Conservation (phyloP, 2,888 invertebrate genomes). For the Tachina grossa region DNA sequence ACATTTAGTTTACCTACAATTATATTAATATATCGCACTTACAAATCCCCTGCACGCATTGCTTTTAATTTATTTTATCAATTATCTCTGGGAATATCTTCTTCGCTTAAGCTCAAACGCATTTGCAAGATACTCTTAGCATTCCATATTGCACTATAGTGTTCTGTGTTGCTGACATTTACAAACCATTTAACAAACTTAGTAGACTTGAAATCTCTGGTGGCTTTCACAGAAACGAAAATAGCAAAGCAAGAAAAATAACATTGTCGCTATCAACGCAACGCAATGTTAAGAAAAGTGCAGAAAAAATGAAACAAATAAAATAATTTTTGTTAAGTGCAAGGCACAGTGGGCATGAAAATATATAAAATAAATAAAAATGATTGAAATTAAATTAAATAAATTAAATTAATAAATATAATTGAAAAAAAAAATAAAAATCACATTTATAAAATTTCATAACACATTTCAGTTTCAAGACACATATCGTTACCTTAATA, state of each 20-base stretch:
- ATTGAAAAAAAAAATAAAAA: no score
- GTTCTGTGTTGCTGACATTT: conserved; percentile 24
- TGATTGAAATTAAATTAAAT: no score
- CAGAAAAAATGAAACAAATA: not conserved
- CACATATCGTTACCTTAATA: no score
- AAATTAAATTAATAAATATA: no score
- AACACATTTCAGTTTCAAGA: no score
- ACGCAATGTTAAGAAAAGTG: not conserved
- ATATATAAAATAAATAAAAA: not conserved
- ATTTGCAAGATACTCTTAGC: conserved; percentile 6
- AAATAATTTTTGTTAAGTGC: not conserved
- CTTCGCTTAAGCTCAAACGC: not conserved
- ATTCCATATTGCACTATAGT: not conserved
- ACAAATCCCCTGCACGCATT: not conserved
- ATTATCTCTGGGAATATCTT: conserved; percentile 16
- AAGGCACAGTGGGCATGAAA: not conserved
- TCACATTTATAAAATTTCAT: no score
- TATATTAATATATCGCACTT: not conserved
- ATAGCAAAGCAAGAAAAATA: conserved; percentile 7
- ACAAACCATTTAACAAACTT: conserved; percentile 55
- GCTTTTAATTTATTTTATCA: conserved; percentile 32
- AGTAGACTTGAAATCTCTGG: conserved; percentile 43
- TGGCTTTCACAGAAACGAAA: conserved; percentile 6
- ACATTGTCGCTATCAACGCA: conserved; percentile 11
- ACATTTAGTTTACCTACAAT: not conserved